Evolutionary conservation across 2,888 invertebrate species (phyloP).

Genomic region (Troides oblongomaculatus): DNA sequence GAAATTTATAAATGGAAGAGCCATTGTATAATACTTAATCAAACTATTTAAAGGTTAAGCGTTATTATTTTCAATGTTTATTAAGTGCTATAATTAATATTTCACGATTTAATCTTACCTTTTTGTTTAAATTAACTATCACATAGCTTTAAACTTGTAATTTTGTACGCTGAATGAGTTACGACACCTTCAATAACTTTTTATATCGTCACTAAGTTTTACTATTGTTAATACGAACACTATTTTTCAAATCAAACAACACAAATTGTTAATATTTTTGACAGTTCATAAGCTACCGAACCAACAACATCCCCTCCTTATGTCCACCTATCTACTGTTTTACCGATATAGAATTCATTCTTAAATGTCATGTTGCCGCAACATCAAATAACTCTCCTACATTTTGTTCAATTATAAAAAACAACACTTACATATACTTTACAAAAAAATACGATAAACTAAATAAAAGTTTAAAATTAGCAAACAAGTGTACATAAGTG

Average conservation of each 20-base stretch:
- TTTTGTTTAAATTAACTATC: constrained; percentile 1
- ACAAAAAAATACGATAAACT: neutral
- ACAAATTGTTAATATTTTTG: constrained; percentile 12
- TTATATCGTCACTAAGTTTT: neutral
- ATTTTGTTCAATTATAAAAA: neutral
- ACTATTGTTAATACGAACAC: neutral
- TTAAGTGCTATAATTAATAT: neutral
- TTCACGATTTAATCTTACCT: neutral
- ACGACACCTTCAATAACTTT: constrained; percentile 1
- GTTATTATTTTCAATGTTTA: neutral
- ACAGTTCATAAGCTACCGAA: constrained; percentile 3
- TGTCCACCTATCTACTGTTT: constrained; percentile 18
- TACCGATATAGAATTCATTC: constrained; percentile 13
- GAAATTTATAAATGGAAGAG: too few relatives aligned
- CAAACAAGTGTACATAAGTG: neutral
- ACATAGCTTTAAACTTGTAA: constrained; percentile 1
- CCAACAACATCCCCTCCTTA: constrained; percentile 16
- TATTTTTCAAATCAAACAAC: neutral
- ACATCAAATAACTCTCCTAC: neutral
- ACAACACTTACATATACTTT: neutral
- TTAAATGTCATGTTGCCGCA: constrained; percentile 16
- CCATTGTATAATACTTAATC: too few relatives aligned
- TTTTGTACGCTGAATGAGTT: neutral
- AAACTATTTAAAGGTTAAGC: neutral
- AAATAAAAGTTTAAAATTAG: neutral